Base-by-base conservation (phyloP, 2,888 invertebrate genomes). In the Ctenicera cuprea region DNA sequence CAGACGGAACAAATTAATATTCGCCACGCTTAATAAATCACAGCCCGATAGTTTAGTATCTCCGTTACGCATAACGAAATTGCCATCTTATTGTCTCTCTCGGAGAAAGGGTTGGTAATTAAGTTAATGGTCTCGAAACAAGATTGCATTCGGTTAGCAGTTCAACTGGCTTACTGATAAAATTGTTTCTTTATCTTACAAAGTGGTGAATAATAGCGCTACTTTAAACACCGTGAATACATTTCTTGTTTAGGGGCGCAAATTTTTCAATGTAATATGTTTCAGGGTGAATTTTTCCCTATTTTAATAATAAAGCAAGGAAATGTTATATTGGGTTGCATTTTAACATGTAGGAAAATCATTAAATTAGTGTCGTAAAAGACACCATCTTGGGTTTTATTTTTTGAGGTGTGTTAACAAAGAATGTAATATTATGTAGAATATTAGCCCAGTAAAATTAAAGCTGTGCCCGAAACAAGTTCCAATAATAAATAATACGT, bases 81-180 rank as follows among this genome's bases (percentile, higher is more conserved):
- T 26, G 48, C 43, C 18, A 59, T 75, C 68, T 71, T 71, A 48
- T 61, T 59, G 75, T 80, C 80, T 76, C 79, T 75, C 79, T 80
- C 74, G 75, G 75, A 81, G 81, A 86, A 85, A 85, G 86, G 86
- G 84, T 85, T 83, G 80, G 83, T 87, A 87, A 87, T 87, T 87
- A 87, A 87, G 84, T 87, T 86, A 87, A 87, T 87, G 87, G 87
- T 85, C 86, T 83, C 83, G 87, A 86, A 87, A 87, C 87, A 87
- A 87, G 87, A 87, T 87, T 87, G 87, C 86, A 84, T 86, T 86
- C 80, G 85, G 86, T 86, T 86, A 86, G 83, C 85, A 86, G 86
- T 86, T 86, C 83, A 86, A 86, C 86, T 85, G 86, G 84, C 86
- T 82, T 81, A 81, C 84, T 84, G 83, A 86, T 86, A 86, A 86